These are phyloP conservation scores for Phrynocephalus forsythii DNA, from an alignment of 2,797 vertebrate species.

Conservation along the genomic window DNA sequence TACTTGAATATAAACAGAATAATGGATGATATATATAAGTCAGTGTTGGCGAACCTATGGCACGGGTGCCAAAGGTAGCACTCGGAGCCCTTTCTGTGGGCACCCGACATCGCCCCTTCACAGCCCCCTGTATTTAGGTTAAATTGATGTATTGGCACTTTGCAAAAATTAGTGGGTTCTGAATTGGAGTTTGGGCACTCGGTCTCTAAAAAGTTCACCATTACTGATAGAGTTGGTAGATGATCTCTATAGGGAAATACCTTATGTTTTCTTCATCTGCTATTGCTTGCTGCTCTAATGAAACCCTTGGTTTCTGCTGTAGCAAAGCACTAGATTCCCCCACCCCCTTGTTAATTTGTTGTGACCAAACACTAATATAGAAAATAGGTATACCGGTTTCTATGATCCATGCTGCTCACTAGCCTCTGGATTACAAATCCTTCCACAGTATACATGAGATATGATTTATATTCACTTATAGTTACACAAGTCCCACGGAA, in stretches of 20 bases:
- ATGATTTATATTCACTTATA: background rate
- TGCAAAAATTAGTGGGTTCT: too few species aligned
- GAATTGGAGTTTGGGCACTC: too few species aligned
- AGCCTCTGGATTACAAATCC: background rate
- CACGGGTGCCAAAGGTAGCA: too few species aligned
- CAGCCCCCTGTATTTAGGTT: too few species aligned
- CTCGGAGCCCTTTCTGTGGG: too few species aligned
- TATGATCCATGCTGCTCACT: background rate
- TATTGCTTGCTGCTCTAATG: background rate
- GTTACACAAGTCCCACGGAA: background rate
- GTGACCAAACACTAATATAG: fast-evolving
- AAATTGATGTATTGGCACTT: too few species aligned
- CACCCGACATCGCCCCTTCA: too few species aligned
- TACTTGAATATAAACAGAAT: background rate
- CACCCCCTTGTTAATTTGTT: background rate
- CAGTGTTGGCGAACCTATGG: too few species aligned
- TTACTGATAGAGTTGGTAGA: too few species aligned
- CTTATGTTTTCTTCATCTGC: background rate
- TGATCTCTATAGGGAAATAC: background rate
- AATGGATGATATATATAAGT: background rate
- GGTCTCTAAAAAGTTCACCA: too few species aligned
- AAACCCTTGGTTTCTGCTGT: background rate
- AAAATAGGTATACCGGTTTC: background rate
- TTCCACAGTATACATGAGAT: background rate
- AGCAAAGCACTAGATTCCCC: background rate